These are phyloP conservation scores for Ictidomys tridecemlineatus DNA, from an alignment of 2,113 vertebrate species.

Conservation along the genomic window DNA sequence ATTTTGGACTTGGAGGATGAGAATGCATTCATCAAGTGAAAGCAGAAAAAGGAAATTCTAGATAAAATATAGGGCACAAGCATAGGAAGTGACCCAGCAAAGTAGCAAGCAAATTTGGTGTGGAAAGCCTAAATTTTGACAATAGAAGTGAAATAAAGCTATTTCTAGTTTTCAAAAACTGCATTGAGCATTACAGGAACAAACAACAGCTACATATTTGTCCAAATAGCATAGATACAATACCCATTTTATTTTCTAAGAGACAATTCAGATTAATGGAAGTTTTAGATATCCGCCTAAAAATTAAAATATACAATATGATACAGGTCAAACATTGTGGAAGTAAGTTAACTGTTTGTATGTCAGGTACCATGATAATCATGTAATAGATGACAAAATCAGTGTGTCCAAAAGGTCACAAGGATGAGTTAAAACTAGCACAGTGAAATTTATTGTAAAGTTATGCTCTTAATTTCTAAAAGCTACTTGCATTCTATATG, in stretches of 20 bases:
- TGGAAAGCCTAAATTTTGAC: neutral
- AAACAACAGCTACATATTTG: neutral
- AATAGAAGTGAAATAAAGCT: neutral
- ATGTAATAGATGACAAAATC: neutral
- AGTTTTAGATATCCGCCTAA: neutral
- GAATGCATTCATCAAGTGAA: neutral
- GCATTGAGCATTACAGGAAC: neutral
- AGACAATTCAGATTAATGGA: neutral
- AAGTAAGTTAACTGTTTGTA: conserved; percentile 43
- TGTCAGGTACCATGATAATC: neutral
- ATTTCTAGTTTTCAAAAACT: neutral
- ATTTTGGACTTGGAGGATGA: neutral
- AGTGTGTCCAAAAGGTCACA: neutral
- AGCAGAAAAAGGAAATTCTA: neutral
- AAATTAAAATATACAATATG: neutral
- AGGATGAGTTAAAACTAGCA: neutral
- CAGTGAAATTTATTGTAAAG: neutral
- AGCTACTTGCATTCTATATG: neutral
- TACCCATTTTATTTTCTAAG: neutral
- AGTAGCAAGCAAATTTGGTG: neutral
- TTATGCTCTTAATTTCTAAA: neutral
- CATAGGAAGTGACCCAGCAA: neutral
- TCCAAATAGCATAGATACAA: neutral
- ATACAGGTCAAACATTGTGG: fast-evolving
- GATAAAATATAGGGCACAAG: neutral